A percentile compares a stretch with the other conserved stretches of the same genome.
phyloP scores from a whole-genome alignment of 2,113 vertebrate genomes.

The Sakesphorus luctuosus region DNA sequence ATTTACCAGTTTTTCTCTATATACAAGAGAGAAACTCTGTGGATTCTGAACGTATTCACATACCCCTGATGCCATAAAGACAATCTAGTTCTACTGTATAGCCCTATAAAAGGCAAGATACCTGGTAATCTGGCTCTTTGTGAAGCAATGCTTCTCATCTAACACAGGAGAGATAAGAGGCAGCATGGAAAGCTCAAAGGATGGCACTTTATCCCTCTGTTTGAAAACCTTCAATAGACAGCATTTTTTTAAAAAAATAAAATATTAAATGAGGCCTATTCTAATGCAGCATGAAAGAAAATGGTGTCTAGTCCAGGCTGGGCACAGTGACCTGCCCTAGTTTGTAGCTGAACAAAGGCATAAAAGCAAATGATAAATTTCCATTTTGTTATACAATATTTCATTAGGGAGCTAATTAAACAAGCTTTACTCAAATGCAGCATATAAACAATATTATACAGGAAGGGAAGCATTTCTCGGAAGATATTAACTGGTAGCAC shows the following conservation, averaged over 20 bases:
- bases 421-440: constrained; percentile 33
- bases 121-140: neutral
- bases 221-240: constrained; percentile 16
- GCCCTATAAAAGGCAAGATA: constrained; percentile 16
- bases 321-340: constrained; percentile 18
- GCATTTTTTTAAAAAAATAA: neutral
- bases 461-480: constrained; percentile 40
- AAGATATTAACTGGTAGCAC: constrained; percentile 16
- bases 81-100: neutral
- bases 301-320: neutral
- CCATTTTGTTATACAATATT: constrained; percentile 60
- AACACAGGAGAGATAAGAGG: neutral
- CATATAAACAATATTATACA: constrained; percentile 29
- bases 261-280: neutral
- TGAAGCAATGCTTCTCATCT: neutral
- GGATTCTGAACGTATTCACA: neutral
- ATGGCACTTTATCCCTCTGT: constrained; percentile 27
- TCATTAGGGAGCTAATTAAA: constrained; percentile 68
- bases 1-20: neutral
- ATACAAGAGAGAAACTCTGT: neutral
- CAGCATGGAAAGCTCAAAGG: neutral
- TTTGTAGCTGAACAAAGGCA: constrained; percentile 53
- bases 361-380: constrained; percentile 55
- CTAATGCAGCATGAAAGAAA: neutral
- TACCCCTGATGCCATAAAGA: neutral